phyloP scores from a whole-genome alignment of 37 sponge, comb jelly and placozoan genomes.

The Hormiphora californensis region DNA sequence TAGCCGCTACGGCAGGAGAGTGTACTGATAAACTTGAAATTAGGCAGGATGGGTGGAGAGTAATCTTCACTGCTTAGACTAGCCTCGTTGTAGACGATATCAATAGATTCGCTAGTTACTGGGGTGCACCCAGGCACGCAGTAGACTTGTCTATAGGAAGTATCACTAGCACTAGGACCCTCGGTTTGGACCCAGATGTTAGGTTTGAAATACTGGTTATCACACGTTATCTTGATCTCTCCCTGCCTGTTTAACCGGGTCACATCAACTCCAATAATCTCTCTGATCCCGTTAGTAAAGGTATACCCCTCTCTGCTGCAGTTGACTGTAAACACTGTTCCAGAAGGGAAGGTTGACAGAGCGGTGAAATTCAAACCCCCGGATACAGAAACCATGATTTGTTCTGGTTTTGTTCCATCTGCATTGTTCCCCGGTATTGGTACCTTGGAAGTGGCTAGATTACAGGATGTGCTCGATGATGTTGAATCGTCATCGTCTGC shows the following conservation, averaged over 20 bases:
- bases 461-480: not conserved
- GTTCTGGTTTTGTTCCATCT: not conserved
- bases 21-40: not conserved
- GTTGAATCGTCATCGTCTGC: not conserved
- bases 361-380: too few relatives aligned
- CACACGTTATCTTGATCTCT: not conserved
- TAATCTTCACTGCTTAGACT: not conserved
- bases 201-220: not conserved
- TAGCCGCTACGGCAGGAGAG: not conserved
- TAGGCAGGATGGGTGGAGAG: constrained; percentile 5
- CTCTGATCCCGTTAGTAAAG: constrained; percentile 15
- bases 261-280: not conserved
- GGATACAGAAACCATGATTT: not conserved
- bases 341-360: not conserved
- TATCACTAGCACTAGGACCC: not conserved
- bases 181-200: constrained; percentile 27
- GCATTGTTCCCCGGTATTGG: not conserved
- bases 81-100: not conserved
- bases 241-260: not conserved
- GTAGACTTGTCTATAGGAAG: not conserved
- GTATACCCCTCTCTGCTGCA: not conserved
- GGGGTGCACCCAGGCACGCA: not conserved
- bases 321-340: not conserved
- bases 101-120: not conserved
- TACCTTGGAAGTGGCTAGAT: not conserved